A percentile compares a stretch with the other conserved stretches of the same genome.
Conservation (phyloP, 2,888 invertebrate genomes). For the Caenorhabditis auriculariae region DNA sequence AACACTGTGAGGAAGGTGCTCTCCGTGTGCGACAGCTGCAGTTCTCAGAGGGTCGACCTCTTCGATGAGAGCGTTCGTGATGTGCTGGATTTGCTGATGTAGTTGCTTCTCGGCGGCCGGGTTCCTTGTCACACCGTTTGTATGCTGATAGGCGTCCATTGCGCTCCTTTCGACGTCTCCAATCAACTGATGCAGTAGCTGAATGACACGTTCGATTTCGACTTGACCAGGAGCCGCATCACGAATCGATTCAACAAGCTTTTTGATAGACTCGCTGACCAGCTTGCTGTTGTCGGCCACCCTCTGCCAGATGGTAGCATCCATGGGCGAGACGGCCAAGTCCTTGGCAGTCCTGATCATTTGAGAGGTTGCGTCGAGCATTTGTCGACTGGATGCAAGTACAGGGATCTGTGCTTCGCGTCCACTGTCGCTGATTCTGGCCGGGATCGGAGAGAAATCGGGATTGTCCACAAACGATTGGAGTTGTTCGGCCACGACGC, state of each 20-base stretch:
- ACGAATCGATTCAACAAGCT: conserved; percentile 80
- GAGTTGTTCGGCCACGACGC: conserved; percentile 86
- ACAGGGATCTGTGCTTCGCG: conserved; percentile 78
- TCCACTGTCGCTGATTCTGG: conserved; percentile 79
- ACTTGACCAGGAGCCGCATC: conserved; percentile 92
- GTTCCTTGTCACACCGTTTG: conserved; percentile 20
- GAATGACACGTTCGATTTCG: conserved; percentile 82
- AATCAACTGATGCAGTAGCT: conserved; percentile 67
- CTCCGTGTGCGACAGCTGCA: conserved; percentile 74
- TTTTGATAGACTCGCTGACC: conserved; percentile 94
- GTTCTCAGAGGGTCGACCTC: conserved; percentile 65
- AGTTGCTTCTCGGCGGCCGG: conserved; percentile 61
- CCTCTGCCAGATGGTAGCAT: conserved; percentile 89
- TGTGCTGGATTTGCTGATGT: conserved; percentile 78
- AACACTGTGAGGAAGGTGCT: conserved; percentile 84
- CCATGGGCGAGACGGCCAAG: conserved; percentile 78
- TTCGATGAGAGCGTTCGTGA: conserved; percentile 80
- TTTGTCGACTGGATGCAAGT: conserved; percentile 72
- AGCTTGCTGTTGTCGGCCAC: conserved; percentile 81
- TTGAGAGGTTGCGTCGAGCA: conserved; percentile 77
- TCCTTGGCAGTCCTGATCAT: conserved; percentile 75
- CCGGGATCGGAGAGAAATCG: conserved; percentile 89
- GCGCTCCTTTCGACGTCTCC: conserved; percentile 66
- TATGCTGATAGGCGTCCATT: conserved; percentile 25
- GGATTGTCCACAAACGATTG: conserved; percentile 89